Evolutionary conservation across 2,113 vertebrate genomes (phyloP), one percentile per base, ranked within the genome.

Genomic region (Ovis canadensis): DNA sequence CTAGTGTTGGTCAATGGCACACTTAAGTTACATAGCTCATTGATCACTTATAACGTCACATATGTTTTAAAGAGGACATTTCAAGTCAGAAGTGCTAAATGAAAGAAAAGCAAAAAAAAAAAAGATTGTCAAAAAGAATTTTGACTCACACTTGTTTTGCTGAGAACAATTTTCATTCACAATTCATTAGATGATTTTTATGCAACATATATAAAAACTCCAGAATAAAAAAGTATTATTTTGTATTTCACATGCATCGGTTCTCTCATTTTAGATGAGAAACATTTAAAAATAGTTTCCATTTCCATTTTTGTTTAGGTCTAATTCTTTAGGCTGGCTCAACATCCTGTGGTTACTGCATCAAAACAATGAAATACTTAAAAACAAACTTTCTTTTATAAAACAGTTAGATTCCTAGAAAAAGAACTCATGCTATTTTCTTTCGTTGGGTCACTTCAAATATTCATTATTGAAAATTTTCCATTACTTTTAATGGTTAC

Each of bases 221-320:
- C 36, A 57, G 31, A 84, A 77, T 8, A 33, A 36, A 52, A 88
- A 88, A 60, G 31, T 36, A 25, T 52, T 80, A 60, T 31, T 93
- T 82, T 88, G 52, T 62, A 74, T 59, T 96, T 78, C 8, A 87
- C 17, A 64, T 16, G 9, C 55, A 71, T 67, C 36, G 50, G 48
- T 67, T 86, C n/a, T 91, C 25, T 91, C 36, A 77, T 67, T 93
- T 84, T 80, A 82, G 36, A 74, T 89, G 64, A 25, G 43, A 97
- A 95, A 43, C 40, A 57, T 96, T 97, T 86, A 29, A 82, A 95
- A 94, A 64, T 96, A n/a, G 60, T 92, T 93, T 78, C 83, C 43
- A 87, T 82, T 90, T 97, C 52, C 83, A 78, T 90, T 96, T 82
- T 94, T 19, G 8, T 50, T 84, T 45, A 87, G 50, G 33, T 50